These are phyloP conservation scores for Oscheius sp. DNA, from an alignment of 2,888 invertebrate genomes.

Conservation along the genomic window DNA sequence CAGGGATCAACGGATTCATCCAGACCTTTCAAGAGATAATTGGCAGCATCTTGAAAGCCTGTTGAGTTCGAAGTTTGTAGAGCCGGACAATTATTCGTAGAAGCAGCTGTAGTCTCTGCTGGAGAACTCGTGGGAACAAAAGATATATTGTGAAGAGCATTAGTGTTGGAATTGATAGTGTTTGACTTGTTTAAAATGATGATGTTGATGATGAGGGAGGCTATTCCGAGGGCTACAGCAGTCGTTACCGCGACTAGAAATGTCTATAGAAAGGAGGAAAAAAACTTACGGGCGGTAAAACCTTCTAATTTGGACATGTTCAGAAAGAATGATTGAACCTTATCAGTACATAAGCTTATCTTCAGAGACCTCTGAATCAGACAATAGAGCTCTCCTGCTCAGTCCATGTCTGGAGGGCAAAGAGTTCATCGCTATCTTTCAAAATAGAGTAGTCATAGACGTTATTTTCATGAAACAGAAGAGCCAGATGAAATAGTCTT, in stretches of 20 bases:
- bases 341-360: not conserved
- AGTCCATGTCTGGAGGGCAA: too few relatives aligned
- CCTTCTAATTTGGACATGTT: not conserved
- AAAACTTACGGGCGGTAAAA: slow-evolving; percentile 18
- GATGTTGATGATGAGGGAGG: slow-evolving; percentile 53
- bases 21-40: slow-evolving; percentile 55
- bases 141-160: not conserved
- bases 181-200: slow-evolving; percentile 52
- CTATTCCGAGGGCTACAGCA: slow-evolving; percentile 47
- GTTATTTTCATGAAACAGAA: too few relatives aligned
- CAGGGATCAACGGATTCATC: slow-evolving; percentile 61
- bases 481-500: too few relatives aligned
- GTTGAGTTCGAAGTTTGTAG: not conserved
- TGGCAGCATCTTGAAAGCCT: slow-evolving; percentile 41
- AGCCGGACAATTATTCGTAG: not conserved
- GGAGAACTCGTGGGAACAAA: not conserved
- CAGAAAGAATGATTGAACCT: not conserved
- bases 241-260: slow-evolving; percentile 37
- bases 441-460: too few relatives aligned
- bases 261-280: not conserved
- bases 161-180: slow-evolving; percentile 31
- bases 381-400: too few relatives aligned
- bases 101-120: not conserved
- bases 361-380: too few relatives aligned
- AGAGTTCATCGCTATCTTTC: too few relatives aligned